A percentile compares a stretch with the other conserved stretches of the same genome.
phyloP scores from a whole-genome alignment of 1,140 invertebrate genomes.

The Helicoverpa zea region DNA sequence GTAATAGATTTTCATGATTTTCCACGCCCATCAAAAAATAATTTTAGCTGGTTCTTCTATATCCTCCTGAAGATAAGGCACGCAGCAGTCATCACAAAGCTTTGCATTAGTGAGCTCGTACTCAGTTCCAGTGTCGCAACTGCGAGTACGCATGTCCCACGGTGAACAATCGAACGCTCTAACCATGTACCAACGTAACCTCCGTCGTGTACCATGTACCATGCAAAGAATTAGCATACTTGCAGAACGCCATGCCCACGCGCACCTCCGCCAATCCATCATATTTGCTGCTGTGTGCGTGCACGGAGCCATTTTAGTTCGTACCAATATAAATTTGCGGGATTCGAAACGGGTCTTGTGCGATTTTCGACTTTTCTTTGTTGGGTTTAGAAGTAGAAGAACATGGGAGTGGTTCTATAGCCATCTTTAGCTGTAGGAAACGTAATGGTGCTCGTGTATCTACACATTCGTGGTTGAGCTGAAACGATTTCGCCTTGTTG shows the following conservation, averaged over 20 bases:
- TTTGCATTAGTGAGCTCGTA: slow-evolving; percentile 2
- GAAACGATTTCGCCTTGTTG: slow-evolving; percentile 32
- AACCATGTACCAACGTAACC: slow-evolving; percentile 67
- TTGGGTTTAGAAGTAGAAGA: slow-evolving; percentile 40
- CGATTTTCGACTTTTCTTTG: slow-evolving; percentile 52
- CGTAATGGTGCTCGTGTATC: slow-evolving; percentile 57
- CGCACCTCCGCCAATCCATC: slow-evolving; percentile 74
- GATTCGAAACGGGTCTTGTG: slow-evolving; percentile 28
- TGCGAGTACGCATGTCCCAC: slow-evolving; percentile 63
- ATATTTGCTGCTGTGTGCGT: slow-evolving; percentile 78
- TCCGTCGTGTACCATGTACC: slow-evolving; percentile 60
- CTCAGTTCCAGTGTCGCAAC: slow-evolving; percentile 44
- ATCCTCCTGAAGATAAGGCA: background rate
- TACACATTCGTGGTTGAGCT: slow-evolving; percentile 37
- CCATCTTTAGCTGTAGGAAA: slow-evolving; percentile 49
- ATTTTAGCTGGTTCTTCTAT: background rate
- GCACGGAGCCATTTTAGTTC: slow-evolving; percentile 66
- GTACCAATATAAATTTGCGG: slow-evolving; percentile 61
- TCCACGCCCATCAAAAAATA: background rate
- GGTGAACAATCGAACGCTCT: slow-evolving; percentile 72
- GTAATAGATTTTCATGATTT: too few species aligned
- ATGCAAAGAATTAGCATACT: slow-evolving; percentile 78
- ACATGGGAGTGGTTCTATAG: background rate
- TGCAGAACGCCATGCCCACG: slow-evolving; percentile 76
- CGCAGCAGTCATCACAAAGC: background rate